Conservation (phyloP, 2,797 vertebrate species). For the Gobionotothen gibberifrons region DNA sequence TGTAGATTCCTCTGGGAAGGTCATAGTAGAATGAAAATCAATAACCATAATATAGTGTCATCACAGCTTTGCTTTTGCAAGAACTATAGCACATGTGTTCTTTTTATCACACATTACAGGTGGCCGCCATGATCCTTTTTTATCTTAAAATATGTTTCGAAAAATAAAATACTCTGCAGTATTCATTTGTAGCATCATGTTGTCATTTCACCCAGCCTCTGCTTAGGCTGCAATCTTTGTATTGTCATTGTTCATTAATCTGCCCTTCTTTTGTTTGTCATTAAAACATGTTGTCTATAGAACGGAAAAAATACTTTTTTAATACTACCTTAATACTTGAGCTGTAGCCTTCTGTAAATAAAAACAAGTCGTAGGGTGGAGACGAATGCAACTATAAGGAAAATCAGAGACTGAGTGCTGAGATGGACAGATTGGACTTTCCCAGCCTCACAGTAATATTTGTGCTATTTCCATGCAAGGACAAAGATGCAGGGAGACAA, state of each 20-base stretch:
- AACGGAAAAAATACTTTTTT: too few species aligned
- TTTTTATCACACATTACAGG: neutral
- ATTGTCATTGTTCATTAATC: too few species aligned
- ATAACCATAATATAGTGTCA: conserved; percentile 3
- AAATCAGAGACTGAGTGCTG: conserved; percentile 30
- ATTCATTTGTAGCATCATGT: neutral
- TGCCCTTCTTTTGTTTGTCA: neutral
- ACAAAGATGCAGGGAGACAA: conserved; percentile 71
- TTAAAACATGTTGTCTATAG: neutral
- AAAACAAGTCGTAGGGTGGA: conserved; percentile 3
- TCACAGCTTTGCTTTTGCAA: neutral
- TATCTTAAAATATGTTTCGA: neutral
- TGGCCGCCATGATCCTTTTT: neutral
- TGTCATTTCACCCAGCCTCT: neutral
- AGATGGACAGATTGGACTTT: conserved; percentile 71
- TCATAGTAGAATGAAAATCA: conserved; percentile 20
- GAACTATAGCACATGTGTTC: neutral
- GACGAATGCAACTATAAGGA: conserved; percentile 36
- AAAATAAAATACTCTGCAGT: neutral
- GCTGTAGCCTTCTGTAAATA: neutral
- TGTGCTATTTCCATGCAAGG: conserved; percentile 77
- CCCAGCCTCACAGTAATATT: conserved; percentile 58
- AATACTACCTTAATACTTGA: neutral
- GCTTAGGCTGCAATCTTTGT: too few species aligned
- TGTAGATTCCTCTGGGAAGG: conserved; percentile 25